These are phyloP conservation scores for Poecilus cupreus DNA, from an alignment of 2,888 invertebrate species.

Conservation along the genomic window DNA sequence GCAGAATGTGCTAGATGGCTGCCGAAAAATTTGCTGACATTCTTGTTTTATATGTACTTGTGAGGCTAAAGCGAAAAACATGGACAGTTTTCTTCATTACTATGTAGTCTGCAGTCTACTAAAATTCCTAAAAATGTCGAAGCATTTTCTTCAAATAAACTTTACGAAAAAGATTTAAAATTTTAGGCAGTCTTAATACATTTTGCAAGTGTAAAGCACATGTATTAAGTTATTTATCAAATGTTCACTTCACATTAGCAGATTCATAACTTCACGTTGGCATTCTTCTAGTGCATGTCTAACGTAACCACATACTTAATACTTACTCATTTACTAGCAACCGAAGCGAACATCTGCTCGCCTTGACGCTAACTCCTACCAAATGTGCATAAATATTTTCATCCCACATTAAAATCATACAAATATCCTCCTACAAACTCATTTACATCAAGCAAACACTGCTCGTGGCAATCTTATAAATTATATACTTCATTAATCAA, in stretches of 20 bases:
- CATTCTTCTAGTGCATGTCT: not conserved
- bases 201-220: not conserved
- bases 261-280: not conserved
- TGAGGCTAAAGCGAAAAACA: not conserved
- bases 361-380: not conserved
- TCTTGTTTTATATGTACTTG: conserved; percentile 8
- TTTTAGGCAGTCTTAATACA: no score
- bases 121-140: no score
- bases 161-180: no score
- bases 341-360: not conserved
- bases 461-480: not conserved
- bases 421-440: not conserved
- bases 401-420: not conserved
- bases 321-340: not conserved
- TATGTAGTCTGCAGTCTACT: no score
- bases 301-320: not conserved
- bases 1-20: not conserved
- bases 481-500: not conserved
- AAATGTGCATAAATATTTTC: not conserved
- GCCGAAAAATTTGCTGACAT: not conserved
- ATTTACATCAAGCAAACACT: not conserved
- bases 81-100: conserved; percentile 12
- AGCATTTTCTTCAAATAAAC: no score
- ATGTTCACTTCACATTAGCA: not conserved
- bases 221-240: not conserved